These are phyloP conservation scores for Hoplostethus atlanticus DNA, from an alignment of 2,797 vertebrate genomes.

Conservation along the genomic window DNA sequence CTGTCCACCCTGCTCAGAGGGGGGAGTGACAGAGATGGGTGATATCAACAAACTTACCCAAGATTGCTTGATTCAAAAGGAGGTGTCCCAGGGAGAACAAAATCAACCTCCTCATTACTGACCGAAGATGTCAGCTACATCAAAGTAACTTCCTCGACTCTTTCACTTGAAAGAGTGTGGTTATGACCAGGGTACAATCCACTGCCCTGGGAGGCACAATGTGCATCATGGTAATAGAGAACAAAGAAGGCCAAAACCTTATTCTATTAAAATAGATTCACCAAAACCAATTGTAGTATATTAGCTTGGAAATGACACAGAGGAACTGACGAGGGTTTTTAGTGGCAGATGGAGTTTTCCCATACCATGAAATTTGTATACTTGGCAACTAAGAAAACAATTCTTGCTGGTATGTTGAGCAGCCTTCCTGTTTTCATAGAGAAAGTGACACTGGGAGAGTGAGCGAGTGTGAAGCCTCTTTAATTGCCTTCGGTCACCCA, in stretches of 20 bases:
- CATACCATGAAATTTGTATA: slow-evolving; percentile 86
- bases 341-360: slow-evolving; percentile 78
- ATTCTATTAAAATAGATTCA: slow-evolving; percentile 81
- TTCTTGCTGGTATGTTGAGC: slow-evolving; percentile 84
- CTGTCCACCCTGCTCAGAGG: neutral
- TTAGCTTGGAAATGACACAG: slow-evolving; percentile 83
- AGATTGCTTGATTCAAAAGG: slow-evolving; percentile 50
- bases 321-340: slow-evolving; percentile 78
- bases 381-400: slow-evolving; percentile 86
- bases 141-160: slow-evolving; percentile 50
- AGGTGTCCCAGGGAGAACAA: slow-evolving; percentile 32
- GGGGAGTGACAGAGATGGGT: slow-evolving; percentile 20
- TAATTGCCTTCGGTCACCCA: slow-evolving; percentile 91
- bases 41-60: slow-evolving; percentile 53
- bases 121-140: slow-evolving; percentile 47
- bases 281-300: slow-evolving; percentile 87
- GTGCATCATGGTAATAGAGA: slow-evolving; percentile 76
- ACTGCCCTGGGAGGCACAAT: slow-evolving; percentile 57
- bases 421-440: slow-evolving; percentile 75
- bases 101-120: slow-evolving; percentile 40
- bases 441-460: slow-evolving; percentile 70
- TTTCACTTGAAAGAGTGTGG: slow-evolving; percentile 57
- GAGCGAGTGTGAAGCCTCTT: slow-evolving; percentile 80
- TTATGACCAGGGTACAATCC: slow-evolving; percentile 52
- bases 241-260: slow-evolving; percentile 78